Conservation (phyloP, 2,113 vertebrate species). For the Ictalurus punctatus region DNA sequence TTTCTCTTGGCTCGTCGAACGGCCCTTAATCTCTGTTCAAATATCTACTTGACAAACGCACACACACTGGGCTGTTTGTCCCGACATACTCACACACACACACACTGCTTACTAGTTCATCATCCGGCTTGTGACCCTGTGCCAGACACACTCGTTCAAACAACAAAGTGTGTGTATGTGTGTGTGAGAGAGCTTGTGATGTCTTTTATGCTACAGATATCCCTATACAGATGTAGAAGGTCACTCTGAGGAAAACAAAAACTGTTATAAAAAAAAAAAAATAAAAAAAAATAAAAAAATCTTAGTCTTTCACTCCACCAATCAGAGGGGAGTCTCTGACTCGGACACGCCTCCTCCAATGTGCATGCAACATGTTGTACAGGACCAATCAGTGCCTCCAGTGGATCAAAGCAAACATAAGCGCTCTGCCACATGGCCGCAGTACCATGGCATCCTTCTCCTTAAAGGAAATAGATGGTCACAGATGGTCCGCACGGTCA, state of each 20-base stretch:
- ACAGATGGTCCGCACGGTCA: slow-evolving; percentile 10
- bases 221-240: neutral
- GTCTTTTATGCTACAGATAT: slow-evolving; percentile 6
- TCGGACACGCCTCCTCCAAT: neutral
- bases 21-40: slow-evolving; percentile 76
- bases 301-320: neutral
- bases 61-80: slow-evolving; percentile 66
- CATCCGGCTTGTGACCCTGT: slow-evolving; percentile 67
- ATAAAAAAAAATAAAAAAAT: no score
- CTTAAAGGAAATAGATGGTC: neutral
- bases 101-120: slow-evolving; percentile 69
- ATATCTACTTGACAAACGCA: slow-evolving; percentile 76
- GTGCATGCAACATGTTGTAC: slow-evolving; percentile 7
- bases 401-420: neutral
- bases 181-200: slow-evolving; percentile 25
- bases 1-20: slow-evolving; percentile 72
- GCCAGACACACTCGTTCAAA: slow-evolving; percentile 51
- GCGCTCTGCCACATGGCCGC: slow-evolving; percentile 1
- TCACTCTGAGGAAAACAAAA: neutral
- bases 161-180: slow-evolving; percentile 49
- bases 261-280: no score
- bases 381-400: neutral
- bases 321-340: neutral
- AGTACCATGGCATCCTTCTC: neutral
- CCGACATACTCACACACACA: slow-evolving; percentile 64